Percentiles rank a stretch among this genome's conserved stretches.
These are phyloP conservation scores for Rhyacophila brunnea DNA, from an alignment of 1,140 invertebrate species.

Conservation along the genomic window DNA sequence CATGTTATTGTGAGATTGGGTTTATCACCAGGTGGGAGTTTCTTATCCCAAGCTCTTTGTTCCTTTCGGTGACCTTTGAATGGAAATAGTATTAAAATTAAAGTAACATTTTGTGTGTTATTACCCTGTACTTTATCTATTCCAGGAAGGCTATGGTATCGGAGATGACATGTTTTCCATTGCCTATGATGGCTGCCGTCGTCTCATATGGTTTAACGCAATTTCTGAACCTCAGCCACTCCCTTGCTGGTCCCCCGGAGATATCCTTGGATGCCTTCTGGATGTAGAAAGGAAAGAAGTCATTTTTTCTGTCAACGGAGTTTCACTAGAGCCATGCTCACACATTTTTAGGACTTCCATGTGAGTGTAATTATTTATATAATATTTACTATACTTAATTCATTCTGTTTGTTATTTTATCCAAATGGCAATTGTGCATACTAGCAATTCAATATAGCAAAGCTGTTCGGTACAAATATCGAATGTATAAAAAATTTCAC, in stretches of 20 bases:
- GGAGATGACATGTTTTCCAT: constrained; percentile 89
- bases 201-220: constrained; percentile 87
- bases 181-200: constrained; percentile 89
- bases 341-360: constrained; percentile 77
- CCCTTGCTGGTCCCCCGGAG: constrained; percentile 78
- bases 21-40: too few species aligned
- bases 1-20: too few species aligned
- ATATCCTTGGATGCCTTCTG: constrained; percentile 81
- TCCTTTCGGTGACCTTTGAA: too few species aligned
- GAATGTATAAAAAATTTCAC: too few species aligned
- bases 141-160: constrained; percentile 94
- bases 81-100: too few species aligned
- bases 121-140: too few species aligned
- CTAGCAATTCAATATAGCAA: not conserved
- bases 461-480: too few species aligned
- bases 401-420: not conserved
- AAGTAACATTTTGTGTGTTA: too few species aligned
- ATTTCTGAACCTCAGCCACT: constrained; percentile 65
- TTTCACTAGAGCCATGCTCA: constrained; percentile 63
- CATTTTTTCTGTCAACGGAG: constrained; percentile 83
- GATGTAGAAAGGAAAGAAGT: constrained; percentile 71
- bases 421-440: not conserved
- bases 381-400: constrained; percentile 3
- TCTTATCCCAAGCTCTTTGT: too few species aligned
- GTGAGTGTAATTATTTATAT: constrained; percentile 55